These are phyloP conservation scores for Dendrocincla fuliginosa DNA, from an alignment of 2,797 vertebrate species.

Conservation along the genomic window DNA sequence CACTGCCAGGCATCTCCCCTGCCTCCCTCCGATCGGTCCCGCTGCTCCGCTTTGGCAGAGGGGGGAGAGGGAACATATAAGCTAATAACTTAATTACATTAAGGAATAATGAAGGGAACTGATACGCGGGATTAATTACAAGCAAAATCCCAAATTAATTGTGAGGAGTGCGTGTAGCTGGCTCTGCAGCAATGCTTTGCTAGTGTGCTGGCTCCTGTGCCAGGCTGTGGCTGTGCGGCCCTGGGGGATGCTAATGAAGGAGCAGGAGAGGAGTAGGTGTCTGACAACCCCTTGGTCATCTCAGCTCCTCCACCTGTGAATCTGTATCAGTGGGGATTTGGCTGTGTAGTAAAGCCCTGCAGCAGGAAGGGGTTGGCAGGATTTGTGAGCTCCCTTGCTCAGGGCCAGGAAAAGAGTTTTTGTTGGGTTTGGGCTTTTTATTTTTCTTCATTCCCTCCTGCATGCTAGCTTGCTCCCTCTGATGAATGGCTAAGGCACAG, in stretches of 20 bases:
- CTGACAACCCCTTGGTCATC: not conserved
- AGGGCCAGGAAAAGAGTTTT: not conserved
- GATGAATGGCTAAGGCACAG: not conserved
- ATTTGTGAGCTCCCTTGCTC: not conserved
- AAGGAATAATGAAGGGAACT: slow-evolving; percentile 49
- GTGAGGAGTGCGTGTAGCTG: not conserved
- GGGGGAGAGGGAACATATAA: not conserved
- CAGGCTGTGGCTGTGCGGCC: not conserved
- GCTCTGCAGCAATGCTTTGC: not conserved
- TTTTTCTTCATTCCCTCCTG: not conserved
- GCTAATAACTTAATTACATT: slow-evolving; percentile 55
- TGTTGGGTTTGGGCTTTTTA: not conserved
- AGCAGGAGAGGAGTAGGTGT: not conserved
- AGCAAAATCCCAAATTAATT: slow-evolving; percentile 55
- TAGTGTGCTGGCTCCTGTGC: not conserved
- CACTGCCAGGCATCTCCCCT: not conserved
- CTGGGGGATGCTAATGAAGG: not conserved
- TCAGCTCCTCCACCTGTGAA: not conserved
- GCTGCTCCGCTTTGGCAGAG: not conserved
- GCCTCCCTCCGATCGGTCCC: not conserved
- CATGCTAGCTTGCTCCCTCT: not conserved
- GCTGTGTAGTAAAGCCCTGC: not conserved
- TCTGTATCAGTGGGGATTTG: not conserved
- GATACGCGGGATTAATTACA: slow-evolving; percentile 53
- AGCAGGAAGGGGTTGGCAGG: not conserved